phyloP scores from a whole-genome alignment of 2,113 vertebrate species.

The Tachuris rubrigastra region DNA sequence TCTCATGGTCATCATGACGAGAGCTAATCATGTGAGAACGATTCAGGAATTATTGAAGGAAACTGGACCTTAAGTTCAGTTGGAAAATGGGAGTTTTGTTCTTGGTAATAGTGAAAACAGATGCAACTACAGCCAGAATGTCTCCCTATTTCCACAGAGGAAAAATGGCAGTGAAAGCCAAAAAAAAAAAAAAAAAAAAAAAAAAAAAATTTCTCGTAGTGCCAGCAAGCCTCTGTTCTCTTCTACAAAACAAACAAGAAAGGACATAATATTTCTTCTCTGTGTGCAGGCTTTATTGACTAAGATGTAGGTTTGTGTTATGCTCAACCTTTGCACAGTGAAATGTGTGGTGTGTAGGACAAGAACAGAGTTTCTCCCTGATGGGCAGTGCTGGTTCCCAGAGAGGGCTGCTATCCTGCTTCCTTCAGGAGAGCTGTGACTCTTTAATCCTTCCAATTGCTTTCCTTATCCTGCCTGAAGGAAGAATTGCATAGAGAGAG shows the following conservation, averaged over 20 bases:
- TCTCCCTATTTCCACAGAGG: neutral
- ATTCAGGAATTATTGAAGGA: neutral
- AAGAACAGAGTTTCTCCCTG: neutral
- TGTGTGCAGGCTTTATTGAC: neutral
- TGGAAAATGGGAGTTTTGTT: neutral
- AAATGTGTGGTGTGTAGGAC: neutral
- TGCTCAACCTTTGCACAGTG: neutral
- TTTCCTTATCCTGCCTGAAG: neutral
- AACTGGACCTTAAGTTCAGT: neutral
- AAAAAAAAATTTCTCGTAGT: neutral
- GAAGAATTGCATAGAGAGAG: neutral
- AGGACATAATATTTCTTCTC: neutral
- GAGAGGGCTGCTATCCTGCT: neutral
- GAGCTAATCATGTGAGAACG: neutral
- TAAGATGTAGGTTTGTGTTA: neutral
- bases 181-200: neutral
- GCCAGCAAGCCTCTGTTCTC: neutral
- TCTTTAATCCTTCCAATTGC: neutral
- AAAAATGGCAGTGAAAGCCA: neutral
- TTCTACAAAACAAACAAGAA: neutral
- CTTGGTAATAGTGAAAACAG: slow-evolving; percentile 16
- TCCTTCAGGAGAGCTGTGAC: neutral
- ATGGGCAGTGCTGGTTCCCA: neutral
- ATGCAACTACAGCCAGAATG: neutral
- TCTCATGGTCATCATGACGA: neutral